Conservation (phyloP, 2,888 invertebrate genomes). For the Pachycephus smyrnensis region DNA sequence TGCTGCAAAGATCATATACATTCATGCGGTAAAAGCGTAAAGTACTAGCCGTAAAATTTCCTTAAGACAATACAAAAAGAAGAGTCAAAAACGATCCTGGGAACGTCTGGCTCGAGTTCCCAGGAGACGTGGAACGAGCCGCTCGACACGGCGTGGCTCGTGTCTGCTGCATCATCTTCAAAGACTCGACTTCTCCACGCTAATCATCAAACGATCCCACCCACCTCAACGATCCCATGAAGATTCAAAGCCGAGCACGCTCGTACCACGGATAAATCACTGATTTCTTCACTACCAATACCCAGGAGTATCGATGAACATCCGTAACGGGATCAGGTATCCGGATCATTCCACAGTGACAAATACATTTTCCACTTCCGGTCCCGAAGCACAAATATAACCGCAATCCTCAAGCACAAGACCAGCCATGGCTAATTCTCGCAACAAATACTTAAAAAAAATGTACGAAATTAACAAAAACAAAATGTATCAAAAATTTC, state of each 20-base stretch:
- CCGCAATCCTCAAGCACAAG: background rate
- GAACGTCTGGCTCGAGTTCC: conserved; percentile 6
- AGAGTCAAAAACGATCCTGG: background rate
- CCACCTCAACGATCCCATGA: conserved; percentile 21
- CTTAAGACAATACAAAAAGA: background rate
- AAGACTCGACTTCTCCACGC: conserved; percentile 36
- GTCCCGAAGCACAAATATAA: background rate
- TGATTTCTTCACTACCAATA: background rate
- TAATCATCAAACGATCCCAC: conserved; percentile 37
- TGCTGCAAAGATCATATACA: background rate
- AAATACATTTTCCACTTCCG: background rate
- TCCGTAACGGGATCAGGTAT: background rate
- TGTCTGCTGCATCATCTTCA: conserved; percentile 41
- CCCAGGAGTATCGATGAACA: background rate
- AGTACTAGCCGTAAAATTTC: background rate
- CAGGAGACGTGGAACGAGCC: conserved; percentile 7
- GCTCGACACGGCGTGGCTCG: conserved; percentile 28
- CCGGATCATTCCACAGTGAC: background rate
- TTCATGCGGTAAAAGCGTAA: background rate
- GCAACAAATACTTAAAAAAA: background rate
- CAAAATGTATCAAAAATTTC: background rate
- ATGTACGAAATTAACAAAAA: background rate
- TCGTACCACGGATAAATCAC: background rate
- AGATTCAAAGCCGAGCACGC: background rate
- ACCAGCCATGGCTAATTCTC: background rate